Evolutionary conservation across 35 echinoderm and acorn worm genomes (phyloP).

Genomic region (Apostichopus japonicus): DNA sequence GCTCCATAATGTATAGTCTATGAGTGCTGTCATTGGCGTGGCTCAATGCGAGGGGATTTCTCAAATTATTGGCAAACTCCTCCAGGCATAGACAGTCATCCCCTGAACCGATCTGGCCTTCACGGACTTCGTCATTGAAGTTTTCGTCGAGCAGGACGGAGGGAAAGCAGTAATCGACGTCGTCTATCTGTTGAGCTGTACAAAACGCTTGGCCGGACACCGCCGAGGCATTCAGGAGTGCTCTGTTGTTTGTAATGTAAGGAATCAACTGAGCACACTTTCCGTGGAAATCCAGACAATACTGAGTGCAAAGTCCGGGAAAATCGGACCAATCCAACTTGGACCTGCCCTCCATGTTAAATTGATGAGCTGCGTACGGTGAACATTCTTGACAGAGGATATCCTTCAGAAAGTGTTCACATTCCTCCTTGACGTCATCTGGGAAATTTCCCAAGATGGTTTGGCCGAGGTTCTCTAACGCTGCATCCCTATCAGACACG

Average conservation of each 20-base stretch:
- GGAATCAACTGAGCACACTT: constrained; percentile 72
- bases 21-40: constrained; percentile 93
- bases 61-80: constrained; percentile 94
- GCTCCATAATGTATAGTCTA: constrained; percentile 85
- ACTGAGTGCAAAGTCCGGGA: constrained; percentile 82
- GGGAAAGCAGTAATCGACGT: constrained; percentile 90
- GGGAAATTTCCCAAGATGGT: constrained; percentile 31
- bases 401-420: constrained; percentile 71
- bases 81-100: constrained; percentile 87
- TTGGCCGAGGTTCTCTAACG: constrained; percentile 31
- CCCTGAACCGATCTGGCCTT: constrained; percentile 56
- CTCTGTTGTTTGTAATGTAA: constrained; percentile 55
- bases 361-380: constrained; percentile 91
- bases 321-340: constrained; percentile 52
- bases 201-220: constrained; percentile 69
- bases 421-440: neutral
- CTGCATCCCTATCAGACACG: constrained; percentile 41
- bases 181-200: constrained; percentile 52
- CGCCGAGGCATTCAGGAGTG: constrained; percentile 40
- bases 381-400: constrained; percentile 94
- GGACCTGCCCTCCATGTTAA: constrained; percentile 64
- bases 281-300: constrained; percentile 72
- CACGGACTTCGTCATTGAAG: constrained; percentile 56
- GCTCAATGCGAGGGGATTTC: constrained; percentile 77
- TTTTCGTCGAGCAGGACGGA: constrained; percentile 61